These are phyloP conservation scores for Neopelma chrysocephalum DNA, from an alignment of 2,797 vertebrate genomes.

Conservation along the genomic window DNA sequence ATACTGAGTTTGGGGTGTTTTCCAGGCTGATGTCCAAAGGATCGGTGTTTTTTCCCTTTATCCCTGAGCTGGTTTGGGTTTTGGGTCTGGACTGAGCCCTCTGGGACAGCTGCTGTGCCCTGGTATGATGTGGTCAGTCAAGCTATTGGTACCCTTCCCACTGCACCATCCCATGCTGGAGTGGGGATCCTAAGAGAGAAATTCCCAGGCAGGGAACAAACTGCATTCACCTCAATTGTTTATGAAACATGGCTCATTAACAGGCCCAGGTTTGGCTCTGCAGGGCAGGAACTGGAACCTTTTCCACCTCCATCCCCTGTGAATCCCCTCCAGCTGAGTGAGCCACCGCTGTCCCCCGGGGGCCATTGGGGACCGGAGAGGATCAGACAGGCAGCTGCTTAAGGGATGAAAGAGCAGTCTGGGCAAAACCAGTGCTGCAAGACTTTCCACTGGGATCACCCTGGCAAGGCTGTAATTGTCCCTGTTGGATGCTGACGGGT, in stretches of 20 bases:
- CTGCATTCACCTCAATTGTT: rapidly evolving
- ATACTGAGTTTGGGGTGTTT: neutral
- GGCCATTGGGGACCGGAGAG: neutral
- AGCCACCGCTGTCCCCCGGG: rapidly evolving
- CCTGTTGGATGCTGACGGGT: neutral
- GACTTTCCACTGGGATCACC: neutral
- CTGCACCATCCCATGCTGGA: rapidly evolving
- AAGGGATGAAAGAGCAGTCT: neutral
- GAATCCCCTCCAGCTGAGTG: neutral
- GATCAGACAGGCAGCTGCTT: neutral
- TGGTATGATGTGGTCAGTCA: rapidly evolving
- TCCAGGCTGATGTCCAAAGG: neutral
- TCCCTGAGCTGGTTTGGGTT: neutral
- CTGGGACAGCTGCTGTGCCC: neutral
- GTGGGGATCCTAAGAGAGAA: rapidly evolving
- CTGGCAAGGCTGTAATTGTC: neutral
- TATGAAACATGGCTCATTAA: neutral
- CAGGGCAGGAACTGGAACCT: neutral
- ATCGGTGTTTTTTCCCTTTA: rapidly evolving
- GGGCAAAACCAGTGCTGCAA: neutral
- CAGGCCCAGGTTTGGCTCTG: neutral
- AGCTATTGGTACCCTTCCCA: neutral
- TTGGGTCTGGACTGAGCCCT: neutral
- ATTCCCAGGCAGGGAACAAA: neutral
- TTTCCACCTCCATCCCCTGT: neutral